Conservation (phyloP, 1,140 invertebrate species). For the Pygmarrhopalites habei region DNA sequence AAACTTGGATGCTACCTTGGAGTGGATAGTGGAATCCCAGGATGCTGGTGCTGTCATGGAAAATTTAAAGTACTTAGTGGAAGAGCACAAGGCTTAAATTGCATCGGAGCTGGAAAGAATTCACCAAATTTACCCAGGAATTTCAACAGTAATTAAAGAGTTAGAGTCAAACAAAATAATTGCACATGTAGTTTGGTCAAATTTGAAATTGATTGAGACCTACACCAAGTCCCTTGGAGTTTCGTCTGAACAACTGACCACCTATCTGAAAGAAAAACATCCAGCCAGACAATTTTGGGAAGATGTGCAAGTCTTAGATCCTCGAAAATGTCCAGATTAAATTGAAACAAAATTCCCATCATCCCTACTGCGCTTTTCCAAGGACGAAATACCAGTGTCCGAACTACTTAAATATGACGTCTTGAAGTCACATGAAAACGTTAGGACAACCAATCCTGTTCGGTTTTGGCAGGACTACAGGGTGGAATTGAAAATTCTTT, state of each 20-base stretch:
- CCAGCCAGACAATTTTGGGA: slow-evolving; percentile 12
- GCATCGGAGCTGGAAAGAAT: not conserved
- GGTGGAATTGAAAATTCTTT: not conserved
- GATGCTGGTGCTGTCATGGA: not conserved
- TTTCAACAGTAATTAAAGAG: not conserved
- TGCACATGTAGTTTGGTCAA: slow-evolving; percentile 2
- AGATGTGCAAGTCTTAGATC: not conserved
- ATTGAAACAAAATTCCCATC: not conserved
- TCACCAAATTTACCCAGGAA: not conserved
- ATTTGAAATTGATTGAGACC: not conserved
- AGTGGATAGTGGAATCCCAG: not conserved
- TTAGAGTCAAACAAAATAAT: not conserved
- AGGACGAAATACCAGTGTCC: not conserved
- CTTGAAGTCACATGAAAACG: not conserved
- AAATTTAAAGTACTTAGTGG: too few species aligned
- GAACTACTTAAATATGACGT: slow-evolving; percentile 3
- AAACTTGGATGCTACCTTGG: slow-evolving; percentile 35
- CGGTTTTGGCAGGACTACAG: too few species aligned
- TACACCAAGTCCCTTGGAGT: not conserved
- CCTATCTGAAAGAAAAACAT: not conserved
- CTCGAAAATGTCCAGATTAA: slow-evolving; percentile 4
- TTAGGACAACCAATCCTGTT: not conserved
- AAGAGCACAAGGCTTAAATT: not conserved
- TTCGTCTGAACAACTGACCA: not conserved
- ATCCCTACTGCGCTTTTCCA: not conserved